Conservation (phyloP, 1,140 invertebrate genomes). For the Battus philenor region DNA sequence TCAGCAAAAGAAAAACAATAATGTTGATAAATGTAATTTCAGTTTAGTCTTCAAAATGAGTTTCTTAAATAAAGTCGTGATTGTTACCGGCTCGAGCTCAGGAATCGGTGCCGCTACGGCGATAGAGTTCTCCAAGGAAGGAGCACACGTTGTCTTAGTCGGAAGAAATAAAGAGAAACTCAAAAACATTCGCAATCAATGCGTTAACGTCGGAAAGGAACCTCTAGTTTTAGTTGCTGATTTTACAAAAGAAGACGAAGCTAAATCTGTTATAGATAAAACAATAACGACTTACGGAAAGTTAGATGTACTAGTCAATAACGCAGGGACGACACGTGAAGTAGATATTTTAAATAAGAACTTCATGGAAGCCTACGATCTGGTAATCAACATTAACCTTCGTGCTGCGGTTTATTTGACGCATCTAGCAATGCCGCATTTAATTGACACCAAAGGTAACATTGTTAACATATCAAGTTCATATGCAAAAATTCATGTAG, state of each 20-base stretch:
- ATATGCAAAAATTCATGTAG: not conserved
- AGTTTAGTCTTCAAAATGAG: too few relatives aligned
- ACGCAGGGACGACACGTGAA: conserved; percentile 80
- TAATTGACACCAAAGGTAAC: conserved; percentile 22
- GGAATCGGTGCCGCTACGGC: conserved; percentile 90
- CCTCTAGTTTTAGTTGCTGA: conserved; percentile 78
- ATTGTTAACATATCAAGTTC: conserved; percentile 23
- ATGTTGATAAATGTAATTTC: too few relatives aligned
- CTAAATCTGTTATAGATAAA: conserved; percentile 76
- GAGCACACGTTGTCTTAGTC: conserved; percentile 81
- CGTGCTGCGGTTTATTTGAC: conserved; percentile 12
- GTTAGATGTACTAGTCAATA: conserved; percentile 82
- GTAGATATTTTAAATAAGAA: not conserved
- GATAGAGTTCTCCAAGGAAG: conserved; percentile 81
- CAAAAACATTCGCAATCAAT: conserved; percentile 76
- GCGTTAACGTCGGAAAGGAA: conserved; percentile 63
- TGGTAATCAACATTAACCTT: conserved; percentile 73
- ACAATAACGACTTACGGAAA: conserved; percentile 77
- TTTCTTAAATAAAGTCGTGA: conserved; percentile 76
- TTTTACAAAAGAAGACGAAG: conserved; percentile 79
- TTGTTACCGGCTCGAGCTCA: conserved; percentile 87
- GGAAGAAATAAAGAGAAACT: conserved; percentile 81
- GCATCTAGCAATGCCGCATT: conserved; percentile 7
- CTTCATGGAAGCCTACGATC: conserved; percentile 17
- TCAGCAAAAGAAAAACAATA: too few relatives aligned